Evolutionary conservation across 2,888 invertebrate species (phyloP), one percentile per base, ranked within the genome.

Genomic region (Dendrolimus pini): DNA sequence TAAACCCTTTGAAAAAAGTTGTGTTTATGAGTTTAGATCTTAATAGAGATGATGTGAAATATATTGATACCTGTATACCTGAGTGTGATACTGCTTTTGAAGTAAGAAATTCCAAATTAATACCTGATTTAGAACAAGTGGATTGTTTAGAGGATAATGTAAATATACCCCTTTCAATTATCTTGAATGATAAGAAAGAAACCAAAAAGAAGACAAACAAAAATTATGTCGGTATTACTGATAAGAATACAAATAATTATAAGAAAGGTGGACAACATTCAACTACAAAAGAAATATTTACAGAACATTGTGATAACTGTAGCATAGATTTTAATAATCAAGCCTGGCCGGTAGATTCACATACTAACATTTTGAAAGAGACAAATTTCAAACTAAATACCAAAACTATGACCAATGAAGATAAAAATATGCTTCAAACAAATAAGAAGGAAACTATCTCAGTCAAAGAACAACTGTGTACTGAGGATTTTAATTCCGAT

Each of bases 361-460:
- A 30, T 30, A 6, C 30, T 30, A 55, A 54, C 55, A 53, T 52
- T 41, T 54, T 56, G 18, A 54, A 59, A 56, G 41, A 55, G 47
- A 47, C 7, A 0, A 47, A 47, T 47, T 47, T 47, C 8, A 47
- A 7, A 12, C 9, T 9, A 47, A 12, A 47, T 47, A 12, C 47
- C 6, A 30, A 30, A 30, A 30, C 0, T 30, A 30, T 30, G 30
- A 30, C 3, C 30, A 30, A 30, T 30, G 30, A 30, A 30, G 30
- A 30, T 9, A 47, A 47, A 12, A 47, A 47, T 10, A 47, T 47
- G 9, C 47, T 47, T 47, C 9, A 47, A 10, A 47, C 2, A 47
- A 6, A 2, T 47, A 47, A 30, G 30, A 30, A 47, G 12, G 47
- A 47, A 47, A 47, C 2, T 47, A 9, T 47, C 9, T 47, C 47